Evolutionary conservation across 2,113 vertebrate species (phyloP).

Genomic region (Nothoprocta perdicaria): DNA sequence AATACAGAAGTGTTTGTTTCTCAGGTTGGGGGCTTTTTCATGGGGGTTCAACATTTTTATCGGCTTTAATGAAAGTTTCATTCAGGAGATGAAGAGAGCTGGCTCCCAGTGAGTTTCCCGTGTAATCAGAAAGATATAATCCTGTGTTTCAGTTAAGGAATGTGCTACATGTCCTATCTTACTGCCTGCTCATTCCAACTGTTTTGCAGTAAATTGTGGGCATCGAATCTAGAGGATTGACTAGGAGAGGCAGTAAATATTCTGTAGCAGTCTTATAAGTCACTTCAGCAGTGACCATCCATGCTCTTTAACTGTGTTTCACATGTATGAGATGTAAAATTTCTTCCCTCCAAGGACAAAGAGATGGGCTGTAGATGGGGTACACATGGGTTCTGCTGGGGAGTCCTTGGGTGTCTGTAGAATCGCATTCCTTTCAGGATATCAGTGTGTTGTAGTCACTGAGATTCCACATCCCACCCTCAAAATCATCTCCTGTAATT

Average conservation of each 20-base stretch:
- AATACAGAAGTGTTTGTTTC: constrained; percentile 41
- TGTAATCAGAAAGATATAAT: constrained; percentile 3
- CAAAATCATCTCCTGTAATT: background rate
- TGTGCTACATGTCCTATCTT: fast-evolving
- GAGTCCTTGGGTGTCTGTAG: constrained; percentile 18
- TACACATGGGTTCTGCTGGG: constrained; percentile 13
- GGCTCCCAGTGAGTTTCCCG: background rate
- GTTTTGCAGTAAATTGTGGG: background rate
- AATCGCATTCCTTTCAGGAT: background rate
- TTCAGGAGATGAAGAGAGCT: constrained; percentile 5
- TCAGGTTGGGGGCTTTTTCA: constrained; percentile 21
- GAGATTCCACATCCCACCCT: background rate
- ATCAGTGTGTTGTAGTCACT: constrained; percentile 8
- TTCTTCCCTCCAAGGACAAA: constrained; percentile 6
- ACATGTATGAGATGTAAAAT: background rate
- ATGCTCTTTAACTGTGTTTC: background rate
- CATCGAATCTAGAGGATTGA: background rate
- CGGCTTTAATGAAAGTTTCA: constrained; percentile 4
- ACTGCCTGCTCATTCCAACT: background rate
- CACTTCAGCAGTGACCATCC: fast-evolving
- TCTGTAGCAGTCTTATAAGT: background rate
- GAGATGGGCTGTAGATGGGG: constrained; percentile 23
- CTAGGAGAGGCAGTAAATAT: background rate
- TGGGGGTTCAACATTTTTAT: constrained; percentile 28
- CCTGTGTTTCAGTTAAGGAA: background rate